Percentiles rank a stretch among this genome's conserved stretches.
Evolutionary conservation across 1,140 invertebrate species (phyloP).

Genomic region (Drosophila athabasca): DNA sequence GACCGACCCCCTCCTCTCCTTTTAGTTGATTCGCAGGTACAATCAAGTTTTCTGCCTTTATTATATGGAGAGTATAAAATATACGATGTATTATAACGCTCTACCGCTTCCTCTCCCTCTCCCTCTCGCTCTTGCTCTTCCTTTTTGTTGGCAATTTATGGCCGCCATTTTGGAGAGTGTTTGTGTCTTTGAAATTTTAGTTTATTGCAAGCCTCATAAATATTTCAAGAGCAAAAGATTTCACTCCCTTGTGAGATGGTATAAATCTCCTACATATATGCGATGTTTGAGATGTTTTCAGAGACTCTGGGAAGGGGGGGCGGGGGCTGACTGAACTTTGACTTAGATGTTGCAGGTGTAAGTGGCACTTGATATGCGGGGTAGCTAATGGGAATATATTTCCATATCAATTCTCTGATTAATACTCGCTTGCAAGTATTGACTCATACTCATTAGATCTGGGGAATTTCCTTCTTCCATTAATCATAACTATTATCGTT

Average conservation of each 20-base stretch:
- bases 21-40: slow-evolving; percentile 53
- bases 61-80: slow-evolving; percentile 69
- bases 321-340: not conserved
- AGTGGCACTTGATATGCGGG: no score
- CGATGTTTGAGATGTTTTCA: slow-evolving; percentile 10
- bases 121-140: not conserved
- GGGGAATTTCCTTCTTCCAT: slow-evolving; percentile 3
- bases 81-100: slow-evolving; percentile 53
- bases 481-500: slow-evolving; percentile 20
- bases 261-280: slow-evolving; percentile 24
- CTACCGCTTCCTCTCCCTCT: slow-evolving; percentile 10
- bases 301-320: not conserved
- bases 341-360: no score
- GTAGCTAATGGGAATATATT: no score
- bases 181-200: slow-evolving; percentile 62
- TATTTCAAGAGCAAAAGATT: slow-evolving; percentile 61
- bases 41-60: slow-evolving; percentile 75
- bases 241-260: slow-evolving; percentile 34
- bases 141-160: slow-evolving; percentile 50
- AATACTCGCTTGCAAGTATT: slow-evolving; percentile 17
- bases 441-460: slow-evolving; percentile 7
- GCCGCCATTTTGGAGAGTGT: slow-evolving; percentile 59
- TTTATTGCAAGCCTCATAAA: slow-evolving; percentile 67
- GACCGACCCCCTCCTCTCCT: slow-evolving; percentile 24
- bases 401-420: not conserved